Conservation (phyloP, 2,888 invertebrate species). For the Pomacea canaliculata region DNA sequence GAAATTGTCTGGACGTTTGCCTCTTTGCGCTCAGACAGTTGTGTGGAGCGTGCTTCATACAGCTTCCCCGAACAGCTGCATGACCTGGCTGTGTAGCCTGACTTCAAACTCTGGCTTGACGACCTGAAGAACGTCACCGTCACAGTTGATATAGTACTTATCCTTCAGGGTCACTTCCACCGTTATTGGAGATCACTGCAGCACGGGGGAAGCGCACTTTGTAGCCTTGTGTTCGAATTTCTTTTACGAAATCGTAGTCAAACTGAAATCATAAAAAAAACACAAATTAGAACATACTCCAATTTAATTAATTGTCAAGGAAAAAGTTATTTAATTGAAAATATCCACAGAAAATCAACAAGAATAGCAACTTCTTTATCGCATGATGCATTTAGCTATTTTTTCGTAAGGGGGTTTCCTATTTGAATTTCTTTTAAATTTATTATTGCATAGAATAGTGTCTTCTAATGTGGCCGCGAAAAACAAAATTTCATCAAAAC, state of each 20-base stretch:
- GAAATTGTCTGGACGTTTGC: no score
- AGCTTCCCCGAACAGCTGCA: slow-evolving; percentile 30
- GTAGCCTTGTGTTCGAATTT: slow-evolving; percentile 45
- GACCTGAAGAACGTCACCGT: slow-evolving; percentile 51
- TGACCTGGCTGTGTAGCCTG: slow-evolving; percentile 30
- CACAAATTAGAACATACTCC: neutral
- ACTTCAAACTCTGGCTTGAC: slow-evolving; percentile 48
- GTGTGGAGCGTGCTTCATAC: neutral
- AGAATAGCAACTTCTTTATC: no score
- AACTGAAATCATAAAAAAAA: slow-evolving; percentile 38
- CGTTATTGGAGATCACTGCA: slow-evolving; percentile 33
- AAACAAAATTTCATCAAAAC: slow-evolving; percentile 25
- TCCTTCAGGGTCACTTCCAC: slow-evolving; percentile 35
- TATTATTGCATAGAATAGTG: no score
- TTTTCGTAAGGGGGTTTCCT: no score
- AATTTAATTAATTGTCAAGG: neutral
- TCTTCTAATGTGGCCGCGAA: no score
- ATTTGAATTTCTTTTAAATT: no score
- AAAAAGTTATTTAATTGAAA: neutral
- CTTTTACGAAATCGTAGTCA: slow-evolving; percentile 51
- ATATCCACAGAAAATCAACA: no score
- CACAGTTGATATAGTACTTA: slow-evolving; percentile 55
- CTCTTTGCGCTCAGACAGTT: no score
- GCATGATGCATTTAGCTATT: no score
- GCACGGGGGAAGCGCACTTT: slow-evolving; percentile 42